Evolutionary conservation across 2,888 invertebrate species (phyloP), one percentile per base, ranked within the genome.

Genomic region (Dasypolia templi): DNA sequence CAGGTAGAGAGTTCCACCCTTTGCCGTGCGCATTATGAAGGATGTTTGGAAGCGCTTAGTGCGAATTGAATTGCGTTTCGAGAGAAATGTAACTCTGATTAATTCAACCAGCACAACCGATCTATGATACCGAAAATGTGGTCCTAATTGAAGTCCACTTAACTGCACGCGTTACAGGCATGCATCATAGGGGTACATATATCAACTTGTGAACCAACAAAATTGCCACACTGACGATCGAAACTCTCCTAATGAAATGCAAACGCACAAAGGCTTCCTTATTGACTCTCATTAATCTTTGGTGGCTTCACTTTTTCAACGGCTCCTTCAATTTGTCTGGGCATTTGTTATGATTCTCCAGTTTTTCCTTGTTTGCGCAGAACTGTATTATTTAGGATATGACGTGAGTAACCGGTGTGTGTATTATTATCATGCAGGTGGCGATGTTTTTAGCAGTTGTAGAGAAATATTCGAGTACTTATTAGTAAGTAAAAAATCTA

Each of bases 211-310:
- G 49, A 35, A 58, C 64, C 55, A 73, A 49, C 62, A 78, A 73
- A 77, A 77, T 74, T 68, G 78, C 79, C 76, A 67, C 53, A 55
- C 53, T 66, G 63, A 73, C 71, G 84, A 86, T 87, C 82, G 79
- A 87, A 86, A 77, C 77, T 84, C 86, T 83, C 75, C 89, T 93
- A 93, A 94, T 94, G 93, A 94, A 94, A 93, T 93, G 94, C 92
- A 94, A 94, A 93, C 93, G 92, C 88, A 91, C 87, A 85, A 87
- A 85, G 86, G 88, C 87, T 90, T 91, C 91, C 90, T 91, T 88
- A 92, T 89, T 89, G 91, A 88, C 85, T 88, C 90, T 90, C 93
- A 93, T 95, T 94, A 93, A 93, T 94, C 94, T 94, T 92, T 88
- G 88, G 90, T 88, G 89, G 92, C 90, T 92, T 92, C 92, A 90